Evolutionary conservation across 2,888 invertebrate genomes (phyloP).

Genomic region (Liopterus haemorrhoidalis): DNA sequence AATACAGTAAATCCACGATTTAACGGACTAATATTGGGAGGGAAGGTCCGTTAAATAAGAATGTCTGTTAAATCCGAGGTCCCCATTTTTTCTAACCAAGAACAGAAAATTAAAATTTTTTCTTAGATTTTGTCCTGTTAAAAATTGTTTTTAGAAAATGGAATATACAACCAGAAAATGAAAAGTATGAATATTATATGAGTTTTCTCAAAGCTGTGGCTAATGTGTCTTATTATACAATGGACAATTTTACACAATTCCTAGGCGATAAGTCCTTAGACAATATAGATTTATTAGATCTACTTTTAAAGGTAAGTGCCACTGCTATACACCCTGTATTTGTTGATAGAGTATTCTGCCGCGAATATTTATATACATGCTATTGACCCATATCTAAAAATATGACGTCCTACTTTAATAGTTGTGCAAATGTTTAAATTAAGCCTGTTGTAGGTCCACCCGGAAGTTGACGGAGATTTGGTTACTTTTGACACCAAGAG

Average conservation of each 20-base stretch:
- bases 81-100: no score
- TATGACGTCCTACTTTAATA: neutral
- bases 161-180: constrained; percentile 43
- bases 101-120: no score
- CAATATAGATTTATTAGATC: constrained; percentile 44
- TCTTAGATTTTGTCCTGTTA: no score
- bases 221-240: constrained; percentile 46
- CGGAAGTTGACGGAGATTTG: constrained; percentile 45
- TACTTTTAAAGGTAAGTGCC: constrained; percentile 46
- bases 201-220: constrained; percentile 47
- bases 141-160: constrained; percentile 40
- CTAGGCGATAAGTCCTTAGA: constrained; percentile 44
- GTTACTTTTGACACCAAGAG: constrained; percentile 46
- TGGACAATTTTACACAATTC: constrained; percentile 43
- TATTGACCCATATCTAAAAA: neutral
- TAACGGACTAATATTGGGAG: neutral
- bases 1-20: constrained; percentile 2
- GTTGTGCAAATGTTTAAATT: constrained; percentile 12
- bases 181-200: constrained; percentile 47
- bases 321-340: neutral
- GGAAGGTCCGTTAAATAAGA: no score
- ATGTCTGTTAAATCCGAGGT: no score
- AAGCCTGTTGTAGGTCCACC: constrained; percentile 46
- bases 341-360: no score
- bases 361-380: no score